Percentiles rank a stretch among this genome's conserved stretches.
Evolutionary conservation across 2,797 vertebrate species (phyloP).

Genomic region (Lycodopsis pacificus): DNA sequence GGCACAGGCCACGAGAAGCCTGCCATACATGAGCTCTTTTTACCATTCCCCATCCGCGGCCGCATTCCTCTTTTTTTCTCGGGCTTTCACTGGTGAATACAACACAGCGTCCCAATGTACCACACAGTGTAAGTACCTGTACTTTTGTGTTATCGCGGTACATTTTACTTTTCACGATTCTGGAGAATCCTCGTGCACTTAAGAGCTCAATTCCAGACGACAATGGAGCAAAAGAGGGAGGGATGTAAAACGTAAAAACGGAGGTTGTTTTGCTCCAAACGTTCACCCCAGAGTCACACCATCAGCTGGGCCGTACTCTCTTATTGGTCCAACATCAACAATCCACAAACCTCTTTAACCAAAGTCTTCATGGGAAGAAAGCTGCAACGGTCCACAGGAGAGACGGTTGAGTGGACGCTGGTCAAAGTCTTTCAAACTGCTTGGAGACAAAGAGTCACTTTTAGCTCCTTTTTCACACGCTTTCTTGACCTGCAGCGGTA

Average conservation of each 20-base stretch:
- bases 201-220: not conserved
- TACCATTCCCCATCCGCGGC: constrained; percentile 58
- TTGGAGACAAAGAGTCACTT: constrained; percentile 8
- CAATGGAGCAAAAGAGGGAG: not conserved
- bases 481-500: constrained; percentile 4
- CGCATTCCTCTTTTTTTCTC: constrained; percentile 64
- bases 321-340: constrained; percentile 65
- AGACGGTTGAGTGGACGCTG: constrained; percentile 39
- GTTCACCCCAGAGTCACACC: constrained; percentile 35
- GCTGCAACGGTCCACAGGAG: constrained; percentile 44
- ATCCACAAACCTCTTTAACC: constrained; percentile 52
- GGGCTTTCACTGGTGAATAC: too few species aligned
- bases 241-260: constrained; percentile 33
- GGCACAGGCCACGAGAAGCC: constrained; percentile 41
- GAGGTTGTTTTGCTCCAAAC: constrained; percentile 29
- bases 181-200: not conserved
- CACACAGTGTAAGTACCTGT: not conserved
- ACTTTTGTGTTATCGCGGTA: not conserved
- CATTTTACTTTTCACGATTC: not conserved
- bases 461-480: not conserved
- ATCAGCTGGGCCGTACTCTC: constrained; percentile 37
- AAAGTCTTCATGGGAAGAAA: constrained; percentile 52
- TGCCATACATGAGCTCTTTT: constrained; percentile 69
- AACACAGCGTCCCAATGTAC: not conserved
- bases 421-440: constrained; percentile 37